Percentiles rank a stretch among this genome's conserved stretches.
phyloP scores from a whole-genome alignment of 2,113 vertebrate species.

The Colistium nudipinnis region DNA sequence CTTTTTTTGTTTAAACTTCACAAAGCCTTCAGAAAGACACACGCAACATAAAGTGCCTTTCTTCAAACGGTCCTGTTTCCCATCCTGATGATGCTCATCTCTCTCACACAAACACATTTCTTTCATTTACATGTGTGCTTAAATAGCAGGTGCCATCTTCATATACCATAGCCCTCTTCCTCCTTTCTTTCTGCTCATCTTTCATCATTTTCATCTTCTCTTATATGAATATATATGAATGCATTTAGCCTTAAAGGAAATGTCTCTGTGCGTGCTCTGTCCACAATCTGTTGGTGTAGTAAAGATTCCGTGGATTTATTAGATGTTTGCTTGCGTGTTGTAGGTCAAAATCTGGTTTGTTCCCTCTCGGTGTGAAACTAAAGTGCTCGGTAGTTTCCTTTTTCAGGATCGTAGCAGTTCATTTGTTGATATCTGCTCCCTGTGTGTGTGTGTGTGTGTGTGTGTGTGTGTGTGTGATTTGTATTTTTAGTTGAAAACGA shows the following conservation, averaged over 20 bases:
- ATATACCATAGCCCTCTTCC: not conserved
- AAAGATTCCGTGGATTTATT: constrained; percentile 18
- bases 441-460: not conserved
- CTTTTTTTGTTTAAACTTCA: constrained; percentile 15
- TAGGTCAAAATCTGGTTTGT: constrained; percentile 31
- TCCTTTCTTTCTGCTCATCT: not conserved
- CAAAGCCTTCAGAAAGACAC: constrained; percentile 46
- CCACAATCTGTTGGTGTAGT: not conserved
- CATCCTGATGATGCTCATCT: not conserved
- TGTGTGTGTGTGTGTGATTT: constrained; percentile 26
- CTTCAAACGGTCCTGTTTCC: constrained; percentile 4
- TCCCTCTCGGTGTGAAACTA: constrained; percentile 19
- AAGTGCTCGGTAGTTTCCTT: constrained; percentile 28
- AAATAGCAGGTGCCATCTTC: constrained; percentile 38
- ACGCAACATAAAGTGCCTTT: constrained; percentile 65
- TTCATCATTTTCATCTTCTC: not conserved
- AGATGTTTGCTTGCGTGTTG: constrained; percentile 32
- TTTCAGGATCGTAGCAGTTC: constrained; percentile 42
- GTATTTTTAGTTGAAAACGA: constrained; percentile 46
- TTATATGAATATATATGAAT: not conserved
- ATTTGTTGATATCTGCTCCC: constrained; percentile 33
- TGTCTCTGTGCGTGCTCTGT: not conserved
- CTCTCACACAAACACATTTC: not conserved
- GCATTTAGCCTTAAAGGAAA: constrained; percentile 60
- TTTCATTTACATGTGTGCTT: constrained; percentile 11